Base-by-base conservation (phyloP, 2,113 vertebrate species). In the Menidia beryllina region DNA sequence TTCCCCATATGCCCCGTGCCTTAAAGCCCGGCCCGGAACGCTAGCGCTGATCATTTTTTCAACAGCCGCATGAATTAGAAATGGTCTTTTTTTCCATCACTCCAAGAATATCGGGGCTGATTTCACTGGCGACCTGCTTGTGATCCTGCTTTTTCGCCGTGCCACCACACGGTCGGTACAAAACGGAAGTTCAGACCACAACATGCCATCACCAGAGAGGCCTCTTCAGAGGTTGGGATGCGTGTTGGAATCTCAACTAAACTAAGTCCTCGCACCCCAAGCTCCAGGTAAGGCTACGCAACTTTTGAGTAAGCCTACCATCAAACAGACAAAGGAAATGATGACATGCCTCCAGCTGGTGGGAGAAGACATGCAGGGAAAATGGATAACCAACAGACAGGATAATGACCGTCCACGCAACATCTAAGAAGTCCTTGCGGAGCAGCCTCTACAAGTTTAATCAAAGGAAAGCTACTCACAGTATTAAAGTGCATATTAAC, bases 1-100 rank as follows among this genome's bases (percentile, higher is more conserved):
- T 70, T 78, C 62, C 78, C 89, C 90, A 89, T 91, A 91, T 92
- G 91, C 74, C 86, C 77, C 34, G 5, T 88, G 90, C 88, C 91
- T 89, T 72, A 51, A 79, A 85, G 87, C 79, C 69, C 79, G 71
- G 73, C 84, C 84, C 72, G 66, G 66, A 80, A 88, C 60, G 2
- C 75, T 75, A 69, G 54, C 75, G 53, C 52, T 50, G 58, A 90
- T 92, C 74, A 90, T 75, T 91, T 86, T 91, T 92, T 91, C 73
- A 92, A 85, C 66, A 75, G 66, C 62, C 5, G 59, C 83, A 91
- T 90, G 77, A 90, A 92, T 91, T 82, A 92, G 81, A 85, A 88
- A 90, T 91, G 3, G 1, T 50, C 68, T 54, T 64, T 82, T n/a
- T 90, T 91, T 89, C 90, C 88, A 82, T 83, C 70, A 74, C 72